phyloP scores from a whole-genome alignment of 2,888 invertebrate species.

The Elysia crispata region DNA sequence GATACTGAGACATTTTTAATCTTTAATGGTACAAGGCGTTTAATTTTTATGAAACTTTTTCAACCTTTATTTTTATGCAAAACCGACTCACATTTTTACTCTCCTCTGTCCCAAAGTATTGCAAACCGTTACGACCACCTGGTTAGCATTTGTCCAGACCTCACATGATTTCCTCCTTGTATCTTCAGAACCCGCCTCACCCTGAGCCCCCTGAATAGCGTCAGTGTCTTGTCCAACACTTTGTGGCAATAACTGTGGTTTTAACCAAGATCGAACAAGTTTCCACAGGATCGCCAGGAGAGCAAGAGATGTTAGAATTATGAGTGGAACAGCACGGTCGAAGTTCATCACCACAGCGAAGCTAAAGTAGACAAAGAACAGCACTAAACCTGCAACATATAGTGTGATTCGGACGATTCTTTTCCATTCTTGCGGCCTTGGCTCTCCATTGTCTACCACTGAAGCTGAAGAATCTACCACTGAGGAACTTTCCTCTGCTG shows the following conservation, averaged over 20 bases:
- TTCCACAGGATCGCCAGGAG: not conserved
- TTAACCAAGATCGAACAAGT: not conserved
- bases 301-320: conserved; percentile 13
- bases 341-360: conserved; percentile 24
- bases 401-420: not conserved
- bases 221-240: too few species aligned
- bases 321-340: not conserved
- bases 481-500: not conserved
- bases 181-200: too few species aligned
- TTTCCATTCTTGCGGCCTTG: not conserved
- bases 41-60: too few species aligned
- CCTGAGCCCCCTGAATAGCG: too few species aligned
- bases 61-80: too few species aligned
- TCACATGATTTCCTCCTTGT: too few species aligned
- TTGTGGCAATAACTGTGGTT: too few species aligned
- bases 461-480: not conserved
- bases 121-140: not conserved
- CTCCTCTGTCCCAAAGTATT: not conserved
- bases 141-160: too few species aligned
- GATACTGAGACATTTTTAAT: too few species aligned
- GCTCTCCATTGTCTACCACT: not conserved
- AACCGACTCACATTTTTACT: conserved; percentile 15
- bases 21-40: too few species aligned
- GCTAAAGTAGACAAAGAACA: conserved; percentile 9
- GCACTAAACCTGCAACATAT: not conserved